These are phyloP conservation scores for Spilosoma lubricipeda DNA, from an alignment of 2,888 invertebrate genomes.

Conservation along the genomic window DNA sequence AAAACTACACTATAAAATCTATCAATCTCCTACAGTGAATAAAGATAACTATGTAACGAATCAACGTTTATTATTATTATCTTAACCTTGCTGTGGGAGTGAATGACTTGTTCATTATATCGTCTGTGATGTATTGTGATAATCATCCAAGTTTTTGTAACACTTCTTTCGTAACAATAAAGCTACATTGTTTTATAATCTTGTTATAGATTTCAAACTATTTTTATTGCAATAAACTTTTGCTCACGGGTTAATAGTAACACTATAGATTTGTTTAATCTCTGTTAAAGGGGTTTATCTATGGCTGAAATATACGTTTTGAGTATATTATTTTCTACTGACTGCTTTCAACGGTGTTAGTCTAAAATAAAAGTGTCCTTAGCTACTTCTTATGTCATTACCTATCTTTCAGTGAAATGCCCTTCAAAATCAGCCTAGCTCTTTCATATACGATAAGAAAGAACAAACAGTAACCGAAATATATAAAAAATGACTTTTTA, in stretches of 20 bases:
- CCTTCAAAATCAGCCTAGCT: no score
- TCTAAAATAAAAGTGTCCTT: no score
- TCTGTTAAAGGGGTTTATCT: not conserved
- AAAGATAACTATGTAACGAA: conserved; percentile 24
- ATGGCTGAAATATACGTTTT: not conserved
- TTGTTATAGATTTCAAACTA: conserved; percentile 15
- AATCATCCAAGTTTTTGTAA: conserved; percentile 51
- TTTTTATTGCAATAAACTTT: not conserved
- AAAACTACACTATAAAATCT: conserved; percentile 17
- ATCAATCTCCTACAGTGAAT: conserved; percentile 34
- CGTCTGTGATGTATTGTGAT: conserved; percentile 33
- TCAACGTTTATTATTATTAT: conserved; percentile 40
- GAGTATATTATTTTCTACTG: no score
- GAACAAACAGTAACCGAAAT: no score
- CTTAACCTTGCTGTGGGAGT: conserved; percentile 57
- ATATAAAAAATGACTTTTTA: no score
- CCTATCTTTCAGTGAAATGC: no score
- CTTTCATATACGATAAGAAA: no score
- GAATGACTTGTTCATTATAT: conserved; percentile 56
- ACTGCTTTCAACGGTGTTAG: no score
- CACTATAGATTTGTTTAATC: not conserved
- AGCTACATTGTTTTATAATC: conserved; percentile 57
- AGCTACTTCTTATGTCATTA: no score
- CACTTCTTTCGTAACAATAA: conserved; percentile 52
- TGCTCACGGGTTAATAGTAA: not conserved